Percentiles rank a stretch among this genome's conserved stretches.
These are phyloP conservation scores for Menidia menidia DNA, from an alignment of 2,797 vertebrate species.

Conservation along the genomic window DNA sequence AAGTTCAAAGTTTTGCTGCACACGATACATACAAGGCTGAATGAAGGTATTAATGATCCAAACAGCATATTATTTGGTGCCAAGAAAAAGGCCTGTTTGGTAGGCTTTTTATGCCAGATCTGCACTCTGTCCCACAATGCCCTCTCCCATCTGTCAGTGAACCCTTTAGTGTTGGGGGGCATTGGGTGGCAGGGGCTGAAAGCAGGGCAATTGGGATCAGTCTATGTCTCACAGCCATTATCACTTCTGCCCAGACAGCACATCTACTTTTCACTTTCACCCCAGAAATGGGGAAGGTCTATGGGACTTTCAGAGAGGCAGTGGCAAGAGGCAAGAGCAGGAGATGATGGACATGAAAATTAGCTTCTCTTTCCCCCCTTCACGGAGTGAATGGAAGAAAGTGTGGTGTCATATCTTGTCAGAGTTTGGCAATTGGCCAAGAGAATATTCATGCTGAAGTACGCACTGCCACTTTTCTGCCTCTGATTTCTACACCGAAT, in stretches of 20 bases:
- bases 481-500: slow-evolving; percentile 43
- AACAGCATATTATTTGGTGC: slow-evolving; percentile 46
- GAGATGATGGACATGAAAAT: slow-evolving; percentile 82
- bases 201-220: slow-evolving; percentile 82
- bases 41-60: slow-evolving; percentile 16
- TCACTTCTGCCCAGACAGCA: slow-evolving; percentile 83
- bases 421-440: slow-evolving; percentile 55
- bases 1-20: neutral
- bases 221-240: slow-evolving; percentile 77
- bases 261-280: slow-evolving; percentile 82
- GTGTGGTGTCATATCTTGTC: slow-evolving; percentile 79
- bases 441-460: slow-evolving; percentile 55
- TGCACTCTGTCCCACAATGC: slow-evolving; percentile 73
- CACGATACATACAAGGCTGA: slow-evolving; percentile 6
- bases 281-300: slow-evolving; percentile 60
- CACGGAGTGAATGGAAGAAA: slow-evolving; percentile 65
- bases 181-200: slow-evolving; percentile 75
- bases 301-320: slow-evolving; percentile 59
- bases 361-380: slow-evolving; percentile 61
- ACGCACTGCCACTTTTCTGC: slow-evolving; percentile 38
- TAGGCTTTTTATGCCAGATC: slow-evolving; percentile 76
- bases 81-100: slow-evolving; percentile 60
- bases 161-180: slow-evolving; percentile 74
- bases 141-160: slow-evolving; percentile 81
- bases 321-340: slow-evolving; percentile 68